Evolutionary conservation across 1,140 invertebrate genomes (phyloP).

Genomic region (Lucilia cuprina): DNA sequence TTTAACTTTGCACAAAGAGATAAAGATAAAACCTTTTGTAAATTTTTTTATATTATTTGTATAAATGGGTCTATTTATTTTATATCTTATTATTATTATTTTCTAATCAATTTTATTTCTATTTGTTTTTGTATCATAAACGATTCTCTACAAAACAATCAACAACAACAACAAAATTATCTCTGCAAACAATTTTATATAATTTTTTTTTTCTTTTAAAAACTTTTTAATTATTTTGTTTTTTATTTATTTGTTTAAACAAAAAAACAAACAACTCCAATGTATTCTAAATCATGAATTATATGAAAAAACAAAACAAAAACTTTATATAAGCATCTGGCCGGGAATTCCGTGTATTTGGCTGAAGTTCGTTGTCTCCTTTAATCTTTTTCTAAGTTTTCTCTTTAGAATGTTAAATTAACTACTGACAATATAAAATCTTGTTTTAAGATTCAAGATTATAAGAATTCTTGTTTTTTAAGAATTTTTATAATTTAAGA

Average conservation of each 20-base stretch:
- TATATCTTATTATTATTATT: conserved; percentile 7
- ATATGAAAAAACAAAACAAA: background rate
- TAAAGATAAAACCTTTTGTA: background rate
- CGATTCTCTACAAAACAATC: conserved; percentile 18
- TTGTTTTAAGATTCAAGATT: background rate
- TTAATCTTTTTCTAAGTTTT: background rate
- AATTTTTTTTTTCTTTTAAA: background rate
- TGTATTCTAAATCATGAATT: conserved; percentile 14
- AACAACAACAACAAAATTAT: background rate
- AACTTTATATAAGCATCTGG: conserved; percentile 58
- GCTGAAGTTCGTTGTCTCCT: conserved; percentile 51
- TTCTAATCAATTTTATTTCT: conserved; percentile 31
- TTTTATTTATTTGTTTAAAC: conserved; percentile 23
- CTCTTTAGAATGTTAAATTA: conserved; percentile 5
- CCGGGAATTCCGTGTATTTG: conserved; percentile 62
- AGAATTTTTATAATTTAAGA: background rate
- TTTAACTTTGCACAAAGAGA: background rate
- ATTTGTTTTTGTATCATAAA: conserved; percentile 33
- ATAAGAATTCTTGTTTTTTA: background rate
- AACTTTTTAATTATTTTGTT: background rate
- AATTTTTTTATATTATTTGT: background rate
- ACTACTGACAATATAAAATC: conserved; percentile 14
- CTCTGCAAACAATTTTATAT: background rate
- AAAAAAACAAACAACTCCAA: conserved; percentile 19
- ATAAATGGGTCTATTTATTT: conserved; percentile 12